Evolutionary conservation across 2,797 vertebrate genomes (phyloP).

Genomic region (Ptychadena robeensis): DNA sequence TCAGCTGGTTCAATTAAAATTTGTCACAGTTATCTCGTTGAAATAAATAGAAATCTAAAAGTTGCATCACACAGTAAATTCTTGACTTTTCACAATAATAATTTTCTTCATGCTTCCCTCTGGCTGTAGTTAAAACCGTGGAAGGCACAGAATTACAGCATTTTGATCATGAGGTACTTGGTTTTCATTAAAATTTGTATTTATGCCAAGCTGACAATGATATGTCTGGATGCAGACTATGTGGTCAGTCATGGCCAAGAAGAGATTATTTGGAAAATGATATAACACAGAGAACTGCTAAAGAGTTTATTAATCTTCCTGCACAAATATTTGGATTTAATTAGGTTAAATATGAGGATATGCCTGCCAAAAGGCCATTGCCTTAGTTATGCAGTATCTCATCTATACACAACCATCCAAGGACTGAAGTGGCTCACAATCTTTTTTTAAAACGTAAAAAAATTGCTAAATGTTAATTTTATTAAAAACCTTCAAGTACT

Average conservation of each 20-base stretch:
- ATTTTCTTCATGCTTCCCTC: background rate
- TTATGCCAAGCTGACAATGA: slow-evolving; percentile 1
- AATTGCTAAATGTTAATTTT: too few species aligned
- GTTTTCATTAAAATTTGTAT: slow-evolving; percentile 1
- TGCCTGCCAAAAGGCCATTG: background rate
- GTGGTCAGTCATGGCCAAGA: background rate
- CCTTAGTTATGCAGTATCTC: background rate
- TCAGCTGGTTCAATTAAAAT: too few species aligned
- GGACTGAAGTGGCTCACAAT: background rate
- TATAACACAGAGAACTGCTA: background rate
- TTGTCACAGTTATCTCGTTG: too few species aligned
- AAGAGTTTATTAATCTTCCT: background rate
- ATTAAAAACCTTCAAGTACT: too few species aligned
- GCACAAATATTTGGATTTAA: slow-evolving; percentile 14
- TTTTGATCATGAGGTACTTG: background rate
- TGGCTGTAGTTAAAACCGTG: background rate
- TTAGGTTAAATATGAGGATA: background rate
- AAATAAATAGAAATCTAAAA: background rate
- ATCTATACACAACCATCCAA: background rate
- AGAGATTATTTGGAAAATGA: slow-evolving; percentile 5
- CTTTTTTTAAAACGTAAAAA: too few species aligned
- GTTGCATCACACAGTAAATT: background rate
- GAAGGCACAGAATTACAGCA: background rate
- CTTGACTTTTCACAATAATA: background rate
- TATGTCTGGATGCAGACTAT: background rate